phyloP scores from a whole-genome alignment of 2,797 vertebrate genomes.

The Enteromius afrohamiltoni region DNA sequence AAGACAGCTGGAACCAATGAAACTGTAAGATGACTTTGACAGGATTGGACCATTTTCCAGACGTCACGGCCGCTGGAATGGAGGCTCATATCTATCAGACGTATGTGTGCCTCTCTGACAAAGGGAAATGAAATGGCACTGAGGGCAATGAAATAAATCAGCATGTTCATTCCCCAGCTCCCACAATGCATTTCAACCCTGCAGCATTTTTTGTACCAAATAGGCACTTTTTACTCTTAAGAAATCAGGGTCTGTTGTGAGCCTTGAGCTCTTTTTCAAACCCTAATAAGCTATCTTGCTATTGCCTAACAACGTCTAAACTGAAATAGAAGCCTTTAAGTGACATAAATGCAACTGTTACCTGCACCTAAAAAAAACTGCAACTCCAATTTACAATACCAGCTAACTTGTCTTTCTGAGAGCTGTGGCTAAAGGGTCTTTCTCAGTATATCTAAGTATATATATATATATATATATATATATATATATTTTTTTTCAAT shows the following conservation, averaged over 20 bases:
- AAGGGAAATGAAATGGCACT: slow-evolving; percentile 24
- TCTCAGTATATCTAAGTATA: neutral
- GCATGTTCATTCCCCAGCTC: neutral
- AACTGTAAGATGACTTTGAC: neutral
- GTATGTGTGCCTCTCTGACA: slow-evolving; percentile 23
- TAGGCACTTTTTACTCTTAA: slow-evolving; percentile 12
- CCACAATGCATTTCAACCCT: slow-evolving; percentile 24
- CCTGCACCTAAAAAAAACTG: neutral
- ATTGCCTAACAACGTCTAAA: neutral
- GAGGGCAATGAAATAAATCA: slow-evolving; percentile 35
- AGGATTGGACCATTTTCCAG: slow-evolving; percentile 10
- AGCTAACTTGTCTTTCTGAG: neutral
- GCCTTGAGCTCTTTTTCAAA: slow-evolving; percentile 1
- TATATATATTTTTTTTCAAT: too few relatives aligned
- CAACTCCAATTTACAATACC: neutral
- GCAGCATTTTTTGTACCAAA: slow-evolving; percentile 5
- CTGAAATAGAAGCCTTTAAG: neutral
- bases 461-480: too few relatives aligned
- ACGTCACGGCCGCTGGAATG: neutral
- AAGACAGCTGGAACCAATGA: neutral
- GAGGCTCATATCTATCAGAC: slow-evolving; percentile 27
- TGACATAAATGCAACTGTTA: neutral
- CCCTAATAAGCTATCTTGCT: neutral
- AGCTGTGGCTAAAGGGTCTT: neutral
- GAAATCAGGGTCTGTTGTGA: neutral